Evolutionary conservation across 1,140 invertebrate species (phyloP).

Genomic region (Nixonia krombeini): DNA sequence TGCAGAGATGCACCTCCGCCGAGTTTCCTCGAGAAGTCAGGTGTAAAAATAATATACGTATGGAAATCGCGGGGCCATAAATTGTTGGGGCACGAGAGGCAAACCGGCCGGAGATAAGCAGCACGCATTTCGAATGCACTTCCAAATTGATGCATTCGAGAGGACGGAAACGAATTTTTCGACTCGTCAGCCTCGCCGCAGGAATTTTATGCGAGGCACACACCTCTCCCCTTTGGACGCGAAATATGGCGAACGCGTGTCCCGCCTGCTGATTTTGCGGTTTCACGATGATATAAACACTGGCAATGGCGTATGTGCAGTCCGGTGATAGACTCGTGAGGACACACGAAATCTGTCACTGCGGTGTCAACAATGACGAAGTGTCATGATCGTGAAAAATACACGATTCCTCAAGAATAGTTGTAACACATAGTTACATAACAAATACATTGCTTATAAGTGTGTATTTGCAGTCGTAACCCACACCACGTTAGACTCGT

Average conservation of each 20-base stretch:
- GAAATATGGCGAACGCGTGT: slow-evolving; percentile 37
- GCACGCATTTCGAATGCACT: slow-evolving; percentile 25
- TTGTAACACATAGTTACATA: too few relatives aligned
- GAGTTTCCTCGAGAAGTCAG: too few relatives aligned
- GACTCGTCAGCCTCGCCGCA: slow-evolving; percentile 11
- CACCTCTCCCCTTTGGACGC: slow-evolving; percentile 33
- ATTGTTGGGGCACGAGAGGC: slow-evolving; percentile 15
- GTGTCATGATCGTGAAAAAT: too few relatives aligned
- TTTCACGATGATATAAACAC: slow-evolving; percentile 34
- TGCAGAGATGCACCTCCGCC: too few relatives aligned
- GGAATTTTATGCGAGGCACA: slow-evolving; percentile 32
- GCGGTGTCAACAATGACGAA: too few relatives aligned
- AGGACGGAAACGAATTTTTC: slow-evolving; percentile 38
- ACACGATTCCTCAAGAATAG: too few relatives aligned
- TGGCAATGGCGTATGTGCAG: slow-evolving; percentile 2
- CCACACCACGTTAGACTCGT: too few relatives aligned
- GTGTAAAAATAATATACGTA: not conserved
- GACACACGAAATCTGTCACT: too few relatives aligned
- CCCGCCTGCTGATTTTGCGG: slow-evolving; percentile 32
- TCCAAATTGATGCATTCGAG: slow-evolving; percentile 29
- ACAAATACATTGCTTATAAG: too few relatives aligned
- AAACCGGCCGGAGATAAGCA: slow-evolving; percentile 27
- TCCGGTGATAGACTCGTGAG: slow-evolving; percentile 13
- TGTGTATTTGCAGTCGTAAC: too few relatives aligned
- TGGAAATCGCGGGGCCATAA: slow-evolving; percentile 13